Evolutionary conservation across 2,113 vertebrate species (phyloP).

Genomic region (Nansenia antarctica): DNA sequence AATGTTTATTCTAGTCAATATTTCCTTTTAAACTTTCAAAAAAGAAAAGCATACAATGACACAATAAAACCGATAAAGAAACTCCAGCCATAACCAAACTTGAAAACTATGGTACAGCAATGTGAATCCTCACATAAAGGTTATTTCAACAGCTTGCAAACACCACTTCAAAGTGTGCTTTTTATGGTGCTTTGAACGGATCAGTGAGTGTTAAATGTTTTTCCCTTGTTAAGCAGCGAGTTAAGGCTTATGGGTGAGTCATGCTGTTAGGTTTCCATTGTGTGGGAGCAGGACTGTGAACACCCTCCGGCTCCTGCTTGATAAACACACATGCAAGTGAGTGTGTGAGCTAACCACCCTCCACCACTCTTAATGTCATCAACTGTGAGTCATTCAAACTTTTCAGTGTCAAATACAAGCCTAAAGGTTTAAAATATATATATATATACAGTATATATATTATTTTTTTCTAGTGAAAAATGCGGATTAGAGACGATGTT

Average conservation of each 20-base stretch:
- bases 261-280: too few relatives aligned
- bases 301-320: too few relatives aligned
- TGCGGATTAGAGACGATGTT: not conserved
- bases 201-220: not conserved
- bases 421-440: not conserved
- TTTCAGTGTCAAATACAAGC: not conserved
- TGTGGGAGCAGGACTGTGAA: too few relatives aligned
- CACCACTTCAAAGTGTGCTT: not conserved
- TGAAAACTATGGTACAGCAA: not conserved
- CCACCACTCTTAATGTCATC: not conserved
- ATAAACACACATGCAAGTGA: not conserved
- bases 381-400: not conserved
- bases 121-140: not conserved
- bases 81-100: not conserved
- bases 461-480: not conserved
- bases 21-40: not conserved
- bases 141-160: not conserved
- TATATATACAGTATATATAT: too few relatives aligned
- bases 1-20: not conserved
- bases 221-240: too few relatives aligned
- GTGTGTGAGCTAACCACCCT: not conserved
- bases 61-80: not conserved
- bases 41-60: not conserved
- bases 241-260: too few relatives aligned
- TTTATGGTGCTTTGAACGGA: not conserved